Evolutionary conservation across 2,888 invertebrate species (phyloP).

Genomic region (Sarcophaga variegata): DNA sequence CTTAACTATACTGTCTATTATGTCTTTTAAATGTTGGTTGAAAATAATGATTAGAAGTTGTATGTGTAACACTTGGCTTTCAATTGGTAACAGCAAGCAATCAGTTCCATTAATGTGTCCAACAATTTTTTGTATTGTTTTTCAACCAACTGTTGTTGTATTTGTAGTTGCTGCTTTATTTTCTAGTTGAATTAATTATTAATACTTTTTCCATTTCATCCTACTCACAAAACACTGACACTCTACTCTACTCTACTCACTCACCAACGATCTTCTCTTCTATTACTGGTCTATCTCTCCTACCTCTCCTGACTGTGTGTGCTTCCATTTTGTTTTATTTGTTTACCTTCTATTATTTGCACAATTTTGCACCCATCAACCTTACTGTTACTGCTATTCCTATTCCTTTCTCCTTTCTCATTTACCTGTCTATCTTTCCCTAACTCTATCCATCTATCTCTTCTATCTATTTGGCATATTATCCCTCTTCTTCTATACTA

Average conservation of each 20-base stretch:
- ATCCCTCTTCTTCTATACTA: background rate
- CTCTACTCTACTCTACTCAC: background rate
- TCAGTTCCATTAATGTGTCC: too few relatives aligned
- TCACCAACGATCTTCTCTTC: background rate
- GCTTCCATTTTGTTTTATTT: background rate
- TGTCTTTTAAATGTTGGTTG: conserved; percentile 44
- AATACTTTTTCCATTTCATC: conserved; percentile 59
- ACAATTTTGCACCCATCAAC: conserved; percentile 39
- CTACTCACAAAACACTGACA: conserved; percentile 53
- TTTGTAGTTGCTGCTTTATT: conserved; percentile 53
- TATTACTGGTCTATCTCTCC: background rate
- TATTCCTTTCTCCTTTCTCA: background rate
- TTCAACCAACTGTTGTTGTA: conserved; percentile 51
- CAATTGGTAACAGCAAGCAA: conserved; percentile 10
- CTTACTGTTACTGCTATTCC: conserved; percentile 13
- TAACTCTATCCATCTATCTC: conserved; percentile 21
- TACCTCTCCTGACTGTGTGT: background rate
- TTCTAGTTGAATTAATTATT: conserved; percentile 54
- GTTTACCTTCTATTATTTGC: conserved; percentile 11
- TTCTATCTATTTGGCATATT: conserved; percentile 11
- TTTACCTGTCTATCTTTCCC: conserved; percentile 15
- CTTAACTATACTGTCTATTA: conserved; percentile 9
- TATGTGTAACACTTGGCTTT: background rate
- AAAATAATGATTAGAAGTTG: background rate
- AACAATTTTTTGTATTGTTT: background rate